Conservation (phyloP, 2,113 vertebrate genomes). For the Pteruthius melanotis region DNA sequence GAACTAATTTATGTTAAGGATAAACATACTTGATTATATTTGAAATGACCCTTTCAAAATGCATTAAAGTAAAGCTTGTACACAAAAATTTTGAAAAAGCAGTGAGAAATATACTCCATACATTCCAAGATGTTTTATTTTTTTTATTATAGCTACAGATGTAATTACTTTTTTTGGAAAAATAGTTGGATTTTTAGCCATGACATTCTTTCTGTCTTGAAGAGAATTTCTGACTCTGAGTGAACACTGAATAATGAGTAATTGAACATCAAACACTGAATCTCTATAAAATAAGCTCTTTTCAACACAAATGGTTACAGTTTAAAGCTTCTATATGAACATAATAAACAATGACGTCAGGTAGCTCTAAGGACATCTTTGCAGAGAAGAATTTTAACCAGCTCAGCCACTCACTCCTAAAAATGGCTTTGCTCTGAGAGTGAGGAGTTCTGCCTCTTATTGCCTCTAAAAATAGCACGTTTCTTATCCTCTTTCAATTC, state of each 20-base stretch:
- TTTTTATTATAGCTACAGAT: background rate
- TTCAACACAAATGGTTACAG: background rate
- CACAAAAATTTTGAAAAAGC: background rate
- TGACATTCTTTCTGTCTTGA: background rate
- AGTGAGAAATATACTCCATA: background rate
- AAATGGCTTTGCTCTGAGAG: background rate
- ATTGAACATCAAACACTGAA: background rate
- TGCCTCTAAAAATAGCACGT: slow-evolving; percentile 26
- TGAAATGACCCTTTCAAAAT: background rate
- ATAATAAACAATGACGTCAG: background rate
- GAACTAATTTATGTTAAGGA: background rate
- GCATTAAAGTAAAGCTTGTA: background rate
- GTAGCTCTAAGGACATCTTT: background rate
- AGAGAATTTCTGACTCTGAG: background rate
- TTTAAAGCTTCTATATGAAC: background rate
- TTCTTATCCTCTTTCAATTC: background rate
- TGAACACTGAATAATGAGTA: background rate
- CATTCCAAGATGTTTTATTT: background rate
- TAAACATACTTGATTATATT: background rate
- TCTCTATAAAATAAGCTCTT: background rate
- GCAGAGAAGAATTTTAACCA: background rate
- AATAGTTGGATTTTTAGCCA: background rate
- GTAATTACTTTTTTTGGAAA: background rate
- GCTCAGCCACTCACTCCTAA: background rate
- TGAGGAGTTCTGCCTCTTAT: background rate